phyloP scores from a whole-genome alignment of 2,113 vertebrate genomes.

The Ivindomyrus marchei region DNA sequence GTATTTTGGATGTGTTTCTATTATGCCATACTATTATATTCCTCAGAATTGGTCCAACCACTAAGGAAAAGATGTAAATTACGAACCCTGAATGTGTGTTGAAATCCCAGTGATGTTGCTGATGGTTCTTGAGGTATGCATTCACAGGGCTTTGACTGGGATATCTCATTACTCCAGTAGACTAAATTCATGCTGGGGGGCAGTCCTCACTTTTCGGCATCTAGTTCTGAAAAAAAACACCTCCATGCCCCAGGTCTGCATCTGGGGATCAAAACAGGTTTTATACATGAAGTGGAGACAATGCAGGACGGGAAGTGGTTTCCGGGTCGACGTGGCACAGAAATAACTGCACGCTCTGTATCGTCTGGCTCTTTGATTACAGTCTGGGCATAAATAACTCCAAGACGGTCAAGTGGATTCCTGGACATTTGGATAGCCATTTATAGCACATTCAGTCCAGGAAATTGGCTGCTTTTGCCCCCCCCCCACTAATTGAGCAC shows the following conservation, averaged over 20 bases:
- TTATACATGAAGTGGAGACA: background rate
- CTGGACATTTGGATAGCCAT: conserved; percentile 35
- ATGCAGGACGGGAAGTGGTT: conserved; percentile 12
- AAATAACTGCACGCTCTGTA: conserved; percentile 23
- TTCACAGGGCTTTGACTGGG: background rate
- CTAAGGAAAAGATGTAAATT: background rate
- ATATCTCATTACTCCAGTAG: background rate
- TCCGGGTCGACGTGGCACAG: conserved; percentile 7
- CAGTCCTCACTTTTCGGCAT: background rate
- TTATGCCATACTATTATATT: background rate
- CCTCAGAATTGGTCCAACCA: background rate
- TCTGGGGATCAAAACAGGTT: background rate
- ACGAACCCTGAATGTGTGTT: background rate
- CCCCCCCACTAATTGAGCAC: conserved; percentile 38
- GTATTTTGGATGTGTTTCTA: background rate
- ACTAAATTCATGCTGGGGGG: background rate
- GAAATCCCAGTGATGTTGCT: background rate
- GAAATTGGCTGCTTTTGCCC: conserved; percentile 44
- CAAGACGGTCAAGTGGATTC: conserved; percentile 23
- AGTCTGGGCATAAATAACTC: conserved; percentile 29
- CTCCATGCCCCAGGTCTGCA: too few relatives aligned
- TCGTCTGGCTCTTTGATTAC: conserved; percentile 21
- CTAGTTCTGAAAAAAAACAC: background rate
- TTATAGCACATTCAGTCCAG: conserved; percentile 41
- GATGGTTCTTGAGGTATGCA: background rate